Evolutionary conservation across 2,113 vertebrate species (phyloP), one percentile per base, ranked within the genome.

Genomic region (Stictonetta naevosa): DNA sequence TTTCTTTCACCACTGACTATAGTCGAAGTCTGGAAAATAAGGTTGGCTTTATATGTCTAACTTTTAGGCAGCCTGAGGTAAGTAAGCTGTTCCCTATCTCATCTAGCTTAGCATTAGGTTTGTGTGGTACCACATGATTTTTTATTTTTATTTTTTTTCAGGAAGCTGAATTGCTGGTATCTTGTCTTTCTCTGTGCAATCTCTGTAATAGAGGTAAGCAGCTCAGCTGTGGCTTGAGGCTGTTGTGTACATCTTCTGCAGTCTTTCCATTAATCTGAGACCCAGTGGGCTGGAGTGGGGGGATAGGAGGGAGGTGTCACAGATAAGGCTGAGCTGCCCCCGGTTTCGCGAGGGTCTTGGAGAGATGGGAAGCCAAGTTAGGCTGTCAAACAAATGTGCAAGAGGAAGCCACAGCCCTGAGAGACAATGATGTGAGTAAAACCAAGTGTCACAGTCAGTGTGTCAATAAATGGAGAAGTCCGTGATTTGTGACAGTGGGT

Each of bases 221-320:
- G 46, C 34, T 40, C 12, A 3, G 34, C 55, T 81, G 44, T 34
- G 64, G 33, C 50, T 46, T 36, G 31, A 55, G 63, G 42, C 67
- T 64, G 31, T 6, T 4, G 7, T 0, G 0, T 6, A 50, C 19
- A 19, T 66, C 16, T 31, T 25, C 34, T 22, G 18, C n/a, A 52
- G 60, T 38, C n/a, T 64, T 74, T 42, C 25, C 14, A 44, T 81
- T 58, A 36, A 33, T 8, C 26, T 17, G 29, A 33, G 25, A 42
- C 18, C 66, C 16, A 6, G 38, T n/a, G 55, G 28, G 13, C 11
- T 66, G 18, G 5, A 12, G 23, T 36, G 22, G 34, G 34, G 59
- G 23, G 34, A 23, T 62, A 63, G 34, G 23, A 63, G 4, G 36
- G 9, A 7, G 3, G 5, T 11, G 36, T 44, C 58, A 58, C 22